phyloP scores from a whole-genome alignment of 2,113 vertebrate genomes.

The Chrysochloris asiatica region DNA sequence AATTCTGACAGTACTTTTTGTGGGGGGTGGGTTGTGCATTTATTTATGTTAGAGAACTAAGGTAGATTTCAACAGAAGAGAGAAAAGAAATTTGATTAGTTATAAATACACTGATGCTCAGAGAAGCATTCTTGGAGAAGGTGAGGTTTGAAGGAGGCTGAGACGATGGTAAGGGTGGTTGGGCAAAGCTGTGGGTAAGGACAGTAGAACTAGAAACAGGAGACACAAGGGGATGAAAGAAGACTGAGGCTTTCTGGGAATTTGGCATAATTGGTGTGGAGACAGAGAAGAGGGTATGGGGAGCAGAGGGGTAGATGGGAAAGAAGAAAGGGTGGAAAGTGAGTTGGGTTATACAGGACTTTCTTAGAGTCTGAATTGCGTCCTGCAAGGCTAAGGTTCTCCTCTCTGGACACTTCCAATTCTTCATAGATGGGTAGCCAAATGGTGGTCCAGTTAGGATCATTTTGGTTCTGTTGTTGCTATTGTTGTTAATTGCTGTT shows the following conservation, averaged over 20 bases:
- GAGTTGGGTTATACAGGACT: background rate
- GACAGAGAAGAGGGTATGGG: background rate
- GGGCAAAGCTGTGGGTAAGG: background rate
- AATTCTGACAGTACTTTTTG: conserved; percentile 46
- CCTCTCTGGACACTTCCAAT: background rate
- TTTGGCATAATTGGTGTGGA: background rate
- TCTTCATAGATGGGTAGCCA: background rate
- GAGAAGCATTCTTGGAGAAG: background rate
- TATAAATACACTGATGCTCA: background rate
- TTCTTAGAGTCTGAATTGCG: background rate
- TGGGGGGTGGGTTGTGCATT: background rate
- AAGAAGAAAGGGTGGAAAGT: background rate
- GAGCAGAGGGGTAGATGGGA: background rate
- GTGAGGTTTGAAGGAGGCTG: background rate
- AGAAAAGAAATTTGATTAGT: background rate
- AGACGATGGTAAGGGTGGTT: background rate
- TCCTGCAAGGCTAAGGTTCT: background rate
- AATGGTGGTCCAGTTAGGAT: background rate
- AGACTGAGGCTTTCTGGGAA: background rate
- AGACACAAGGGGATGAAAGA: too few relatives aligned
- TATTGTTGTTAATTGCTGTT: too few relatives aligned
- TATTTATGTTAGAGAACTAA: conserved; percentile 22
- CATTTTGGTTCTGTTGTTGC: too few relatives aligned
- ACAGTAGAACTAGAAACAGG: background rate
- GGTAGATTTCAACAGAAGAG: background rate